These are phyloP conservation scores for Rousettus madagascariensis DNA, from an alignment of 2,797 vertebrate genomes.

Conservation along the genomic window DNA sequence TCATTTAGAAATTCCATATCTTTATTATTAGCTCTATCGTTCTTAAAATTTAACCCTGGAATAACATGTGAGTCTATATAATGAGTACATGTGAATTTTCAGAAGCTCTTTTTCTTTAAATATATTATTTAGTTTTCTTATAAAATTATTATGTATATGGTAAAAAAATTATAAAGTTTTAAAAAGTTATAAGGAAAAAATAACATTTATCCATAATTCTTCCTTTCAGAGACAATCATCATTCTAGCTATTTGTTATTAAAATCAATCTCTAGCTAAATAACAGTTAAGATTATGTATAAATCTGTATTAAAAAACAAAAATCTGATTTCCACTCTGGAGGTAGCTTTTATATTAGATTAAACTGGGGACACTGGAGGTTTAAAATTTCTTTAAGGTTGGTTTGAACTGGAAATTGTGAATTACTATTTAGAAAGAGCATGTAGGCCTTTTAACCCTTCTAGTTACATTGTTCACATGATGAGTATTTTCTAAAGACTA, in stretches of 20 bases:
- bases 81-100: slow-evolving; percentile 16
- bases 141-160: neutral
- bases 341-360: slow-evolving; percentile 37
- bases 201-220: neutral
- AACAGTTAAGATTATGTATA: neutral
- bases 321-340: neutral
- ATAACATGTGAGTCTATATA: neutral
- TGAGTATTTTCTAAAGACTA: slow-evolving; percentile 39
- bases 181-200: slow-evolving; percentile 38
- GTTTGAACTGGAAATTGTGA: slow-evolving; percentile 50
- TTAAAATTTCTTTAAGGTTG: neutral
- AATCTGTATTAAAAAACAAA: slow-evolving; percentile 23
- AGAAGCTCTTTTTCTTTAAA: neutral
- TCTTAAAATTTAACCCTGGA: slow-evolving; percentile 43
- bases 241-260: slow-evolving; percentile 15
- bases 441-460: neutral
- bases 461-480: neutral
- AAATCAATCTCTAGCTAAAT: neutral
- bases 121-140: slow-evolving; percentile 16
- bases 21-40: slow-evolving; percentile 50
- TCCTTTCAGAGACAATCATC: neutral
- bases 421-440: slow-evolving; percentile 23
- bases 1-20: slow-evolving; percentile 13
- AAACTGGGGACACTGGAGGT: neutral
- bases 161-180: neutral